Evolutionary conservation across 2,888 invertebrate species (phyloP).

Genomic region (Platerodrilus igneus): DNA sequence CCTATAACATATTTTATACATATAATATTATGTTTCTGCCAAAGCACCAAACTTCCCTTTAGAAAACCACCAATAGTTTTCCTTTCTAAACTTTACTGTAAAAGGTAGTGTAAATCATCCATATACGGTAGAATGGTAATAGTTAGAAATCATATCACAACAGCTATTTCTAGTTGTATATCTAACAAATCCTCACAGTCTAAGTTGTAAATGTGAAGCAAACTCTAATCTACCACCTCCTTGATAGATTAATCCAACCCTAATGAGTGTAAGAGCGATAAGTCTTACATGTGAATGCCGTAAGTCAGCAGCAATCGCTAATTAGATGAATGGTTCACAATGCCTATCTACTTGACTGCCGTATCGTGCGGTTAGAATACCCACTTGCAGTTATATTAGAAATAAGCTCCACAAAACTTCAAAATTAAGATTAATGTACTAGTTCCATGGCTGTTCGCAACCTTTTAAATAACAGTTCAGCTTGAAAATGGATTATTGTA

Average conservation of each 20-base stretch:
- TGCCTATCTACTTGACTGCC: constrained; percentile 45
- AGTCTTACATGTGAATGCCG: constrained; percentile 48
- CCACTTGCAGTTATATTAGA: constrained; percentile 43
- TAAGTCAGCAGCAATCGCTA: constrained; percentile 47
- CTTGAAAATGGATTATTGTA: too few relatives aligned
- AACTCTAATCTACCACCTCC: constrained; percentile 34
- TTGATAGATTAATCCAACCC: constrained; percentile 50
- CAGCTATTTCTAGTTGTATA: constrained; percentile 15
- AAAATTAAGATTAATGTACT: constrained; percentile 33
- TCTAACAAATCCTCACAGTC: constrained; percentile 28
- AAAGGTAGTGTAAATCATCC: too few relatives aligned
- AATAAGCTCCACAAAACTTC: constrained; percentile 24
- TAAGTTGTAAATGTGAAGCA: constrained; percentile 25
- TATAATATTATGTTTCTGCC: too few relatives aligned
- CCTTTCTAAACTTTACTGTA: too few relatives aligned
- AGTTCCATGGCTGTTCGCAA: constrained; percentile 17
- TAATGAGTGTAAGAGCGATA: constrained; percentile 51
- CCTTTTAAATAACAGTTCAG: too few relatives aligned
- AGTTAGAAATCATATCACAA: too few relatives aligned
- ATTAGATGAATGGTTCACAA: constrained; percentile 49
- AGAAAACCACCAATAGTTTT: too few relatives aligned
- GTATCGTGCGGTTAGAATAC: constrained; percentile 46
- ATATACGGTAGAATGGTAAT: too few relatives aligned
- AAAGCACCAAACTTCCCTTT: too few relatives aligned
- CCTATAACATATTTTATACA: too few relatives aligned